Conservation (phyloP, 2,113 vertebrate genomes). For the Pteruthius melanotis region DNA sequence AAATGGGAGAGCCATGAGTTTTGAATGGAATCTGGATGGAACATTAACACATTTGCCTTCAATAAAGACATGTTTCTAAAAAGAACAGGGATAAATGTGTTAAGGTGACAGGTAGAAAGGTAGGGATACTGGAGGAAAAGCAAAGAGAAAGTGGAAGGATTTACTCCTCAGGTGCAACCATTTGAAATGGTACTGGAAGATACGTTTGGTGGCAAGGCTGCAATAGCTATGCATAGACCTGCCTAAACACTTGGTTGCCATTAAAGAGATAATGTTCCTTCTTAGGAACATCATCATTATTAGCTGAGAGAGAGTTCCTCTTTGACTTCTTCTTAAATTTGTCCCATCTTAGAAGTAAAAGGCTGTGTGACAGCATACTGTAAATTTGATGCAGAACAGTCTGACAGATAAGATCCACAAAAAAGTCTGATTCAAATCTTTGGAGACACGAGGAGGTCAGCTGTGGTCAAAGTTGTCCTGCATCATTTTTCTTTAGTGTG, state of each 20-base stretch:
- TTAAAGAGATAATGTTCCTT: background rate
- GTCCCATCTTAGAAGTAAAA: background rate
- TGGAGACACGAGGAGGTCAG: background rate
- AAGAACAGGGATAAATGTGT: background rate
- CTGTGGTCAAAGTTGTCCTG: background rate
- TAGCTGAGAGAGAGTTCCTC: background rate
- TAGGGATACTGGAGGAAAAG: background rate
- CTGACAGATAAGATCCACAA: background rate
- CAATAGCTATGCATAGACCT: background rate
- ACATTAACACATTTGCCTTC: background rate
- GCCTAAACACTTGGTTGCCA: background rate
- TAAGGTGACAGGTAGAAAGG: background rate
- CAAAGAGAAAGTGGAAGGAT: background rate
- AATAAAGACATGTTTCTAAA: background rate
- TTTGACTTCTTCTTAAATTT: background rate
- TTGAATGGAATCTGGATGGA: background rate
- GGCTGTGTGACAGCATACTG: background rate
- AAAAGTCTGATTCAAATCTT: background rate
- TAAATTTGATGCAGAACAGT: background rate
- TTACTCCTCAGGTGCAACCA: background rate
- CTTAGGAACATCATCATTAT: no score
- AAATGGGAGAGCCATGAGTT: background rate
- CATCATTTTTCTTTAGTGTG: background rate
- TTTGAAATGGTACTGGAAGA: background rate
- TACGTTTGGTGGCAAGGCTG: fast-evolving